phyloP scores from a whole-genome alignment of 2,113 vertebrate genomes.

The Notarius quadriscutis region DNA sequence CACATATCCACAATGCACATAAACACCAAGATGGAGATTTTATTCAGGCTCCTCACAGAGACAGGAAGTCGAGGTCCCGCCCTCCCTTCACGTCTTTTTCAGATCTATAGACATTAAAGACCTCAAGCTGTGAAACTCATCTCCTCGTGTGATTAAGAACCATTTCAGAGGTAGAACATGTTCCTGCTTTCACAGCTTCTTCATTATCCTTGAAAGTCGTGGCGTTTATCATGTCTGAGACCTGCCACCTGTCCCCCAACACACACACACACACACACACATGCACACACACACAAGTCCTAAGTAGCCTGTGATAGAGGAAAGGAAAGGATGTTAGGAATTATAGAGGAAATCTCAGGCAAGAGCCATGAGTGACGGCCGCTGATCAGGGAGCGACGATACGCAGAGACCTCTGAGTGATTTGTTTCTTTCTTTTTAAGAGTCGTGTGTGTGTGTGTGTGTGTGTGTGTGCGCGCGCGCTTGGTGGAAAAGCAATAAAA shows the following conservation, averaged over 20 bases:
- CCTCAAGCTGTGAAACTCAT: not conserved
- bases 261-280: not conserved
- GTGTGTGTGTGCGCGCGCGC: not conserved
- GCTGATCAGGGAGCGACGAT: slow-evolving; percentile 17
- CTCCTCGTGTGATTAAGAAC: slow-evolving; percentile 1
- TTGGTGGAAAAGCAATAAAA: slow-evolving; percentile 1
- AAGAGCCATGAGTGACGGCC: slow-evolving; percentile 31
- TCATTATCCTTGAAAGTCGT: slow-evolving; percentile 11
- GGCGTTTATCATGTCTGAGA: not conserved
- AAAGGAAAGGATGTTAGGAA: not conserved
- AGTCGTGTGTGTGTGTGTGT: not conserved
- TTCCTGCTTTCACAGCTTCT: not conserved
- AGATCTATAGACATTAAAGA: not conserved
- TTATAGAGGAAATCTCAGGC: slow-evolving; percentile 17
- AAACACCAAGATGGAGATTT: not conserved
- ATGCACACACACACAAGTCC: not conserved
- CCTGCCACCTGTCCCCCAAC: not conserved
- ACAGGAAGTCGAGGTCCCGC: not conserved
- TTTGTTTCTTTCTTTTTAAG: not conserved
- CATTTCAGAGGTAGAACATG: slow-evolving; percentile 6
- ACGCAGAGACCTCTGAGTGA: slow-evolving; percentile 3
- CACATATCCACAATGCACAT: not conserved
- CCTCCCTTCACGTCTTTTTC: not conserved
- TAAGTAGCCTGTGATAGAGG: slow-evolving; percentile 27
- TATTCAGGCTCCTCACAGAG: not conserved